phyloP scores from a whole-genome alignment of 2,113 vertebrate genomes.

The Corydoras sp. region DNA sequence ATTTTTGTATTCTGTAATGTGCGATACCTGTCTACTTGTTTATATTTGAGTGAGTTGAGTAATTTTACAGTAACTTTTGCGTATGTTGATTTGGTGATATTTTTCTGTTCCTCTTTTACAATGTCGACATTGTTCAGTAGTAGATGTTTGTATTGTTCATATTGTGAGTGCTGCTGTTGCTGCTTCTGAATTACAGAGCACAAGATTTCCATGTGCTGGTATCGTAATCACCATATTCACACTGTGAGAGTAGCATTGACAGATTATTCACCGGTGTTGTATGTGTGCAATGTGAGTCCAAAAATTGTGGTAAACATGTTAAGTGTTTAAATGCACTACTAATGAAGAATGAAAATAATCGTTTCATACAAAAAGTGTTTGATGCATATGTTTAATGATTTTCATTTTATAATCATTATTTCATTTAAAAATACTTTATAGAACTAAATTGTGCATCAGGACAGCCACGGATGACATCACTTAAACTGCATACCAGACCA shows the following conservation, averaged over 20 bases:
- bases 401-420: no score
- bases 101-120: slow-evolving; percentile 75
- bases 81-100: slow-evolving; percentile 63
- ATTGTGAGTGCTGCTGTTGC: slow-evolving; percentile 62
- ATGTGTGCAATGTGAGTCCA: slow-evolving; percentile 38
- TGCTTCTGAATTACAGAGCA: slow-evolving; percentile 25
- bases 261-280: slow-evolving; percentile 32
- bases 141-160: slow-evolving; percentile 63
- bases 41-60: slow-evolving; percentile 67
- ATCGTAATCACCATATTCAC: slow-evolving; percentile 51
- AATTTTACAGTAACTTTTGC: slow-evolving; percentile 57
- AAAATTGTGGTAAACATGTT: slow-evolving; percentile 34
- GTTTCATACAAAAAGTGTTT: neutral
- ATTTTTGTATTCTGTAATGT: slow-evolving; percentile 89
- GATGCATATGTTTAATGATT: no score
- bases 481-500: neutral
- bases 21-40: slow-evolving; percentile 74
- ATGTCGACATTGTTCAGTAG: slow-evolving; percentile 69
- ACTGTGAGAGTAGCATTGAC: slow-evolving; percentile 41
- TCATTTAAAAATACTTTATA: no score
- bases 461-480: slow-evolving; percentile 17
- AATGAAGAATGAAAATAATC: slow-evolving; percentile 42
- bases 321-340: slow-evolving; percentile 41
- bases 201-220: slow-evolving; percentile 28
- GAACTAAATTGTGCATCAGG: no score